Evolutionary conservation across 2,797 vertebrate species (phyloP).

Genomic region (Morus bassanus): DNA sequence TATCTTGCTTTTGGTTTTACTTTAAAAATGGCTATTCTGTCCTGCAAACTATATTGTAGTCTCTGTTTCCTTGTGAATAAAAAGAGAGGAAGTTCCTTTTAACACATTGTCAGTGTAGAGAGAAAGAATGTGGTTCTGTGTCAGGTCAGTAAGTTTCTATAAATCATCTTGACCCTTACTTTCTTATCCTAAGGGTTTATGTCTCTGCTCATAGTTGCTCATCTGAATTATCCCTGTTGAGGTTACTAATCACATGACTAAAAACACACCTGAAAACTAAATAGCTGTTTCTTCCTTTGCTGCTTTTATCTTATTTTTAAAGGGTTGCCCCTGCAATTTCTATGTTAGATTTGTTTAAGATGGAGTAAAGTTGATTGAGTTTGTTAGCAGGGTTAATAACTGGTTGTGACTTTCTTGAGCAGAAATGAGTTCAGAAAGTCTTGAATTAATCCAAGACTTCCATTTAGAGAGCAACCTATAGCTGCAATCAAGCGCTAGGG

Average conservation of each 20-base stretch:
- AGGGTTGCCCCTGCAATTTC: neutral
- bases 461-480: neutral
- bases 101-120: neutral
- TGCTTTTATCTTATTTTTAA: neutral
- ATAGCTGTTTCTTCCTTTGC: neutral
- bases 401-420: neutral
- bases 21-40: neutral
- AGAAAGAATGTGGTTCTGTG: neutral
- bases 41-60: neutral
- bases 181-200: neutral
- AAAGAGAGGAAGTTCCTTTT: neutral
- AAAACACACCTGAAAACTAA: neutral
- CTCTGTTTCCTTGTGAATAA: neutral
- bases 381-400: conserved; percentile 2
- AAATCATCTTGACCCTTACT: neutral
- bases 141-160: neutral
- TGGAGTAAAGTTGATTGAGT: neutral
- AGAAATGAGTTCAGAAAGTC: conserved; percentile 17
- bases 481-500: neutral
- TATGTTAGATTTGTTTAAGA: neutral
- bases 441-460: neutral
- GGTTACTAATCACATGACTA: neutral
- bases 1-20: neutral
- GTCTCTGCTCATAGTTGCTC: neutral
- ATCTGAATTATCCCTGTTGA: neutral